Conservation (phyloP, 2,797 vertebrate species). For the Menidia menidia region DNA sequence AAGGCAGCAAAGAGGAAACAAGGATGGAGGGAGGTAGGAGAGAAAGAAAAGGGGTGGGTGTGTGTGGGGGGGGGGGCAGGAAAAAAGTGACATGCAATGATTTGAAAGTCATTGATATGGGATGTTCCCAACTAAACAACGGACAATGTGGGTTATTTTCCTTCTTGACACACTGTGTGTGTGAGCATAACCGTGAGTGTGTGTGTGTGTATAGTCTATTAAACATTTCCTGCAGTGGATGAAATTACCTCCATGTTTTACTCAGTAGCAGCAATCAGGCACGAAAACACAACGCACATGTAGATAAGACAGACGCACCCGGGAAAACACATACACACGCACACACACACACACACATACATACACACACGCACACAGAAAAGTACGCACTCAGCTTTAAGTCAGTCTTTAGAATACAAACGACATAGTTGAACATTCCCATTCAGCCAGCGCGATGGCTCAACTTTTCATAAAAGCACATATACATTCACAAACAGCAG, state of each 20-base stretch:
- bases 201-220: conserved; percentile 73
- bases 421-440: conserved; percentile 9
- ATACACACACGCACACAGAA: conserved; percentile 28
- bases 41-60: conserved; percentile 3
- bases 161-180: neutral
- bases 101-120: conserved; percentile 98
- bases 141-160: conserved; percentile 83
- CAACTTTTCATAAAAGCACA: neutral
- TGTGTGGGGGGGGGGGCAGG: conserved; percentile 31
- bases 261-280: conserved; percentile 97
- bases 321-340: conserved; percentile 42
- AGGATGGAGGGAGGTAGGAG: conserved; percentile 10
- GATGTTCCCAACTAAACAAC: conserved; percentile 89
- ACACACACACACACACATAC: conserved; percentile 30
- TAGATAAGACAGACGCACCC: conserved; percentile 84
- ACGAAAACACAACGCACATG: conserved; percentile 91
- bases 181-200: neutral
- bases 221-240: conserved; percentile 93
- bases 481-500: too few relatives aligned
- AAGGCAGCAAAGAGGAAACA: conserved; percentile 64
- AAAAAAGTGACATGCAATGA: conserved; percentile 80
- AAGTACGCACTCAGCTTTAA: conserved; percentile 48
- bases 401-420: conserved; percentile 38
- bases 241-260: conserved; percentile 99
- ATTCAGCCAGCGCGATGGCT: conserved; percentile 10